Base-by-base conservation (phyloP, 2,888 invertebrate genomes). In the Strigamia transsilvanica region DNA sequence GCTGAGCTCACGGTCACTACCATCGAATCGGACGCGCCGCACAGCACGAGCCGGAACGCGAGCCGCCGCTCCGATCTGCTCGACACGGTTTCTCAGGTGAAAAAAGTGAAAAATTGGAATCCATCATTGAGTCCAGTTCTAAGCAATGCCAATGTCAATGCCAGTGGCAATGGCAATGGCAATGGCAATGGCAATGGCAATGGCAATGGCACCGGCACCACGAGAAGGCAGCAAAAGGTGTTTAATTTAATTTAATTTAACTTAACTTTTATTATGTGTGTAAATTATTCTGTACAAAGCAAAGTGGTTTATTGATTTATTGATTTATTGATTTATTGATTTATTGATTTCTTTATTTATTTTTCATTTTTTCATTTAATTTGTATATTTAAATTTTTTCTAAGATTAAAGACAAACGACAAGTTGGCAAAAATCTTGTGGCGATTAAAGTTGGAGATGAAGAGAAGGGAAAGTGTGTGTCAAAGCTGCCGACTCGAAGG, bases 321-420 rank as follows among this genome's bases (percentile, higher is more conserved):
- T 27, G 1, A 2, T 27, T 27, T 3, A 27, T 3, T 27, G 1
- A 27, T 27, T 27, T 27, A 27, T 27, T 27, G 1, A 2, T 3
- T 27, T 27, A 2, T 27, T 3, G 1, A 2, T 27, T 27, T 3
- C 3, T 27, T 27, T 27, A 1, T 27, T 27, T 27, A 27, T 27
- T 46, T n/a, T 46, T 46, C 15, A 9, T 46, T 46, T 46, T 4
- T 46, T n/a, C 9, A 61, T n/a, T 66, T 66, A 21, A 66, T 21
- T 66, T 51, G 15, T 51, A 18, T 21, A 18, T 21, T 21, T n/a
- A 21, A 66, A 66, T 66, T 66, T 66, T 66, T 66, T 66, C 61
- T 66, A 66, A 66, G 61, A 66, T 66, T 66, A 66, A 66, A 66
- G 61, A 46, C 46, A 46, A n/a, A n/a, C 46, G 23, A 66, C 21